Percentiles rank a stretch among this genome's conserved stretches.
Conservation (phyloP, 2,888 invertebrate species). For the Aspidiotus destructor region DNA sequence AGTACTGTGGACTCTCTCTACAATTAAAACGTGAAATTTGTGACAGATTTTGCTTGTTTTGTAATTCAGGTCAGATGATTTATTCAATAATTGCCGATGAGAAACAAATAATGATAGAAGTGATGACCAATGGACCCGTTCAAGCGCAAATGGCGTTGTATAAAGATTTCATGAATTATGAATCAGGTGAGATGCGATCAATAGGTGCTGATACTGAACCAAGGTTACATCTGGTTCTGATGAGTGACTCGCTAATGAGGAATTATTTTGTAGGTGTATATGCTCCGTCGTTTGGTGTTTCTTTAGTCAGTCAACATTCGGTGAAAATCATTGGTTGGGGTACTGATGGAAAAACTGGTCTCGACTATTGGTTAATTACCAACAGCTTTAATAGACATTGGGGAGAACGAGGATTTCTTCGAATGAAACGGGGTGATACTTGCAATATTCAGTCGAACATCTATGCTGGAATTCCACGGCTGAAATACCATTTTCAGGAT, state of each 20-base stretch:
- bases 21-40: too few species aligned
- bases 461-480: not conserved
- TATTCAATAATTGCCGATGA: not conserved
- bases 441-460: not conserved
- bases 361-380: conserved; percentile 18
- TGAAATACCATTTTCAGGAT: not conserved
- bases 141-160: conserved; percentile 19
- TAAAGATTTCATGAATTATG: conserved; percentile 19
- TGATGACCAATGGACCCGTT: conserved; percentile 15
- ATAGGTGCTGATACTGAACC: not conserved
- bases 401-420: conserved; percentile 15
- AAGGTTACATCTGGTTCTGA: not conserved
- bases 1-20: too few species aligned
- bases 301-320: conserved; percentile 15
- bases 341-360: not conserved
- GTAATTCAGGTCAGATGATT: not conserved
- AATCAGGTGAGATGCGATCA: conserved; percentile 1
- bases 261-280: conserved; percentile 16
- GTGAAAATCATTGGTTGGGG: conserved; percentile 24
- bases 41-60: too few species aligned
- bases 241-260: not conserved
- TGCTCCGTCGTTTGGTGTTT: conserved; percentile 5
- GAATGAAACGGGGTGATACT: conserved; percentile 1
- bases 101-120: conserved; percentile 15
- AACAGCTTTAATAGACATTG: conserved; percentile 22